Percentiles rank a stretch among this genome's conserved stretches.
These are phyloP conservation scores for Atopsyche davidsoni DNA, from an alignment of 1,140 invertebrate genomes.

Conservation along the genomic window DNA sequence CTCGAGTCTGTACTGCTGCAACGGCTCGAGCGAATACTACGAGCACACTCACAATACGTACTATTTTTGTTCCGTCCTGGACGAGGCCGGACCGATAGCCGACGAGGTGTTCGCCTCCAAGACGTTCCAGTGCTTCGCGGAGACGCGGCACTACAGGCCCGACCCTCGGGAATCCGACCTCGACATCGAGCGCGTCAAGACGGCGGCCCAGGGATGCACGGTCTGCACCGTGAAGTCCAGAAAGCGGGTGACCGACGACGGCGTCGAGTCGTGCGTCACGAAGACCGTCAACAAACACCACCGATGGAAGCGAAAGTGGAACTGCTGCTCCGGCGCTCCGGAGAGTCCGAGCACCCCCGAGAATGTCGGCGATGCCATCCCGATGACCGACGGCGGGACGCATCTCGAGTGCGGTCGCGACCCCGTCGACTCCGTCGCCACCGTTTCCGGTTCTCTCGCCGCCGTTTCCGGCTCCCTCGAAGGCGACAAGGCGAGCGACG, in stretches of 20 bases:
- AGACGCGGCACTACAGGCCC: conserved; percentile 18
- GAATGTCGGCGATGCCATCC: conserved; percentile 25
- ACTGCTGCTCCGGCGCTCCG: conserved; percentile 49
- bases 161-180: conserved; percentile 16
- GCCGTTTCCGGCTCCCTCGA: conserved; percentile 1
- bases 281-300: conserved; percentile 40
- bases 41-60: conserved; percentile 37
- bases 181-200: conserved; percentile 26
- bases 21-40: conserved; percentile 28
- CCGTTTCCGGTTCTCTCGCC: conserved; percentile 14
- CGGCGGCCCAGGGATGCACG: conserved; percentile 39
- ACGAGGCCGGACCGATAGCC: conserved; percentile 34
- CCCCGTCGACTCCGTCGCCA: conserved; percentile 33
- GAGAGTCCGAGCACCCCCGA: conserved; percentile 49
- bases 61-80: conserved; percentile 38
- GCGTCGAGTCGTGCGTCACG: conserved; percentile 30
- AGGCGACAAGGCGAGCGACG: conserved; percentile 4
- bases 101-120: conserved; percentile 30
- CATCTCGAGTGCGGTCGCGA: conserved; percentile 29
- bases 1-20: conserved; percentile 34
- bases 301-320: conserved; percentile 47
- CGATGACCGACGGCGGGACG: conserved; percentile 23
- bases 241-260: conserved; percentile 16
- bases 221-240: conserved; percentile 32
- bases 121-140: conserved; percentile 28